Evolutionary conservation across 53 echinoderm and acorn worm genomes (phyloP).

Genomic region (Antedon mediterranea): DNA sequence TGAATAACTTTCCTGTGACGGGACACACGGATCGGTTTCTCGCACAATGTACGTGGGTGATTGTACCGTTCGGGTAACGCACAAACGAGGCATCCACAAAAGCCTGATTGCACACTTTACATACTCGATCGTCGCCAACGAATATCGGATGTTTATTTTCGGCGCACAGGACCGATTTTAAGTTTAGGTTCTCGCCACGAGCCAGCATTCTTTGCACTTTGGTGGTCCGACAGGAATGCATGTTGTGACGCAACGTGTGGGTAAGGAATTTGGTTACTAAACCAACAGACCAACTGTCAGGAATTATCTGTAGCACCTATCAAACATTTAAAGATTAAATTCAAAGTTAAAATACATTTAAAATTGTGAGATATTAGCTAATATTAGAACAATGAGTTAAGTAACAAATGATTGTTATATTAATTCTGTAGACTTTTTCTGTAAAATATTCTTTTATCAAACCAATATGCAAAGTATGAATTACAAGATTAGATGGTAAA

Average conservation of each 20-base stretch:
- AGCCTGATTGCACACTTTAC: constrained; percentile 54
- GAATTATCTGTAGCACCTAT: constrained; percentile 88
- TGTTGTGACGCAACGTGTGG: constrained; percentile 56
- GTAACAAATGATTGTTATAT: too few relatives aligned
- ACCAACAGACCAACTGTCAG: constrained; percentile 88
- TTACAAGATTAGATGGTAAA: too few relatives aligned
- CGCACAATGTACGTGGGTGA: constrained; percentile 80
- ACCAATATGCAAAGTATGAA: too few relatives aligned
- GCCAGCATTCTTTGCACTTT: constrained; percentile 62
- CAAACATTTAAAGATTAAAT: not conserved
- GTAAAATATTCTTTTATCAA: too few relatives aligned
- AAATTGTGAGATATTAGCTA: too few relatives aligned
- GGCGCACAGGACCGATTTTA: constrained; percentile 12
- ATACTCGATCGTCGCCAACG: constrained; percentile 46
- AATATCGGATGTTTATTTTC: constrained; percentile 24
- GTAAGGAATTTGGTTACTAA: constrained; percentile 71
- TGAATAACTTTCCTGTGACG: constrained; percentile 67
- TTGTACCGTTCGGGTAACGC: constrained; percentile 78
- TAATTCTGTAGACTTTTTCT: too few relatives aligned
- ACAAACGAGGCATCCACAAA: constrained; percentile 72
- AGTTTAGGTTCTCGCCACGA: constrained; percentile 71
- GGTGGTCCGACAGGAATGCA: constrained; percentile 49
- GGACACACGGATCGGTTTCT: constrained; percentile 90
- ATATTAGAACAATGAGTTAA: too few relatives aligned
- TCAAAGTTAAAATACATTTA: too few relatives aligned